Conservation (phyloP, 1,140 invertebrate genomes). For the Meloidogyne chitwoodi region DNA sequence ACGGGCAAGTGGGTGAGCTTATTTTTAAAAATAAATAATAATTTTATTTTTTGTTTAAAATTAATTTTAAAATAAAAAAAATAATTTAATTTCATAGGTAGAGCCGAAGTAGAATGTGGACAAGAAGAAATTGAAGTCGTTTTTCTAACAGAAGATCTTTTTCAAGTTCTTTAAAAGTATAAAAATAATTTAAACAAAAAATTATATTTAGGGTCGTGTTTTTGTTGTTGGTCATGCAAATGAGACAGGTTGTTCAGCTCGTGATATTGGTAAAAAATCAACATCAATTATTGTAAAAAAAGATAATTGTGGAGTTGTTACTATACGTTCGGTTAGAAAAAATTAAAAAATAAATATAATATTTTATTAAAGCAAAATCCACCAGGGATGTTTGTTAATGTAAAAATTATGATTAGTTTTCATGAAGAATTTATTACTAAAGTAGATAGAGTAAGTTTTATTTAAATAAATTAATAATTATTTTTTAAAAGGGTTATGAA, state of each 20-base stretch:
- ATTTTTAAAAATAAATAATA: not conserved
- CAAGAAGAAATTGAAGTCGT: slow-evolving; percentile 57
- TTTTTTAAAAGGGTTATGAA: slow-evolving; percentile 20
- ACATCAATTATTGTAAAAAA: slow-evolving; percentile 51
- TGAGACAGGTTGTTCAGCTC: slow-evolving; percentile 46
- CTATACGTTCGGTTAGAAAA: slow-evolving; percentile 44
- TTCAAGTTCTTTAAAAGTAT: slow-evolving; percentile 18
- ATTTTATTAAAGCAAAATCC: slow-evolving; percentile 39
- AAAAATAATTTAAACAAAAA: not conserved
- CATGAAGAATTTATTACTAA: slow-evolving; percentile 57
- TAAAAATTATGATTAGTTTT: slow-evolving; percentile 57
- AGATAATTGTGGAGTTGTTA: slow-evolving; percentile 54
- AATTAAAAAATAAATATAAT: not conserved
- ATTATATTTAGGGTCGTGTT: slow-evolving; percentile 37
- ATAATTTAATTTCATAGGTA: slow-evolving; percentile 28
- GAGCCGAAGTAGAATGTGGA: slow-evolving; percentile 54
- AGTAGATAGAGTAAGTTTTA: slow-evolving; percentile 27
- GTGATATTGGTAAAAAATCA: slow-evolving; percentile 48
- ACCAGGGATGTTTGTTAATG: slow-evolving; percentile 53
- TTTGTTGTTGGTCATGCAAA: slow-evolving; percentile 55
- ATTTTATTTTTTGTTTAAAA: not conserved
- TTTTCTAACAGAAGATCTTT: slow-evolving; percentile 51
- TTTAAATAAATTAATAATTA: not conserved
- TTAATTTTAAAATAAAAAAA: not conserved
- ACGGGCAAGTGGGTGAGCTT: slow-evolving; percentile 51